phyloP scores from a whole-genome alignment of 2,888 invertebrate species.

The Drosophila koepferae region DNA sequence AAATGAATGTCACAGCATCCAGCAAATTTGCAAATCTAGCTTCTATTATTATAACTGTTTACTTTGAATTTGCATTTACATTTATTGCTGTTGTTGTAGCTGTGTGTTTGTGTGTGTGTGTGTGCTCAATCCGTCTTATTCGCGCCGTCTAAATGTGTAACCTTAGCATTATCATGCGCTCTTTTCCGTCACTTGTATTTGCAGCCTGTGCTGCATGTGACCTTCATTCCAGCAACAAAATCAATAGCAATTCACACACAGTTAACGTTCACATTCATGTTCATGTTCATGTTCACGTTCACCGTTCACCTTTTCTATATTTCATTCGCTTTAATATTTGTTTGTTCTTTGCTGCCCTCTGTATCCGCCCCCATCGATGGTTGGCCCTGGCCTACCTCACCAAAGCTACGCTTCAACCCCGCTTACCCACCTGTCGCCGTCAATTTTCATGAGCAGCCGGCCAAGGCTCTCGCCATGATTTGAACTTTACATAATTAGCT shows the following conservation, averaged over 20 bases:
- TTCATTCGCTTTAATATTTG: slow-evolving; percentile 44
- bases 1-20: slow-evolving; percentile 45
- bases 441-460: slow-evolving; percentile 18
- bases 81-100: slow-evolving; percentile 11
- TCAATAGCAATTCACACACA: slow-evolving; percentile 73
- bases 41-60: slow-evolving; percentile 40
- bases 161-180: slow-evolving; percentile 59
- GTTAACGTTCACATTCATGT: slow-evolving; percentile 57
- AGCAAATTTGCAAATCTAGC: slow-evolving; percentile 26
- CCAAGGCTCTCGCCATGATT: slow-evolving; percentile 7
- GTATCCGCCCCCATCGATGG: slow-evolving; percentile 10
- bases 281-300: slow-evolving; percentile 46
- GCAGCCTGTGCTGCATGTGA: slow-evolving; percentile 68
- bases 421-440: slow-evolving; percentile 50
- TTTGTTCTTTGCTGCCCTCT: slow-evolving; percentile 28
- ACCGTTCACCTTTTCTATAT: slow-evolving; percentile 32
- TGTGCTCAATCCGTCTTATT: slow-evolving; percentile 7
- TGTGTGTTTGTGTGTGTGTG: neutral
- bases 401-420: slow-evolving; percentile 17
- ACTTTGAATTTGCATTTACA: slow-evolving; percentile 12
- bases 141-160: slow-evolving; percentile 40
- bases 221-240: slow-evolving; percentile 82
- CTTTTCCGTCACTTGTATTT: slow-evolving; percentile 44
- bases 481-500: slow-evolving; percentile 42
- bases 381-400: slow-evolving; percentile 58